Conservation (phyloP, 2,113 vertebrate genomes). For the Forbesichthys papilliferus region DNA sequence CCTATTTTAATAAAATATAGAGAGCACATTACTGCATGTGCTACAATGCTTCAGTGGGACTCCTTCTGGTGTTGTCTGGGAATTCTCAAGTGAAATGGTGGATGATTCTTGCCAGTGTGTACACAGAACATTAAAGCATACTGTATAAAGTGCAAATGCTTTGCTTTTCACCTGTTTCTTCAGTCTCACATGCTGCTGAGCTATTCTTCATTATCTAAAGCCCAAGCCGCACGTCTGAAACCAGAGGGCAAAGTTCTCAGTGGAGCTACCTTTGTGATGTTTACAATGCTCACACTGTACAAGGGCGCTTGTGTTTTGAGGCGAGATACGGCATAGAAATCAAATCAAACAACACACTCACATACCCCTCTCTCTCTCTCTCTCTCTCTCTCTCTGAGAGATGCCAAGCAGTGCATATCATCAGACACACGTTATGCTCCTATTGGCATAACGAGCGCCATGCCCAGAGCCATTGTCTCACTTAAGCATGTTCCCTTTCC, state of each 20-base stretch:
- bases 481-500: background rate
- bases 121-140: background rate
- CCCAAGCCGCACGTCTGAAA: background rate
- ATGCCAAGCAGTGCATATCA: background rate
- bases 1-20: constrained; percentile 37
- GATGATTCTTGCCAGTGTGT: background rate
- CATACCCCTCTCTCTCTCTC: background rate
- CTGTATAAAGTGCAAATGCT: too few species aligned
- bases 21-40: background rate
- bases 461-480: background rate
- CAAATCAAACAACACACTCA: background rate
- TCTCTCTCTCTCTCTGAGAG: background rate
- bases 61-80: constrained; percentile 27
- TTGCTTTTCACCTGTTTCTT: too few species aligned
- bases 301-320: background rate
- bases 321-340: background rate
- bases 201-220: background rate
- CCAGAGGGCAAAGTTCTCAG: background rate
- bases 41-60: constrained; percentile 24
- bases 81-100: constrained; percentile 9
- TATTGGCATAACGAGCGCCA: background rate
- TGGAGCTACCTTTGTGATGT: background rate
- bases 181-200: background rate
- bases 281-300: background rate
- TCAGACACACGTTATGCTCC: constrained; percentile 10